Conservation (phyloP, 2,797 vertebrate species). For the Cephalopachus bancanus region DNA sequence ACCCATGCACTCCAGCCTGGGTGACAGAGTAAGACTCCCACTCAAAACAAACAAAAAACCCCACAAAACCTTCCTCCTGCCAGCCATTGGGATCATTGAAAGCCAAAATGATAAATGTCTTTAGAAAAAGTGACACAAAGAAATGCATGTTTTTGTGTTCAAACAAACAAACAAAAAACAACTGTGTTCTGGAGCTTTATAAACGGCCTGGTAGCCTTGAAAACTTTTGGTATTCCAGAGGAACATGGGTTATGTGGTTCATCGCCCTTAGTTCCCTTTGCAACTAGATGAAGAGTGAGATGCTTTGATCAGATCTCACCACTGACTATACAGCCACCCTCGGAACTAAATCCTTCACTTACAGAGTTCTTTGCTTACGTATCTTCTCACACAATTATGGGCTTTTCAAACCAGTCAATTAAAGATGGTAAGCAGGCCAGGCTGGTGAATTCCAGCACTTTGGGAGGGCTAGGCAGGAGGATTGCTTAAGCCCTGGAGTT, state of each 20-base stretch:
- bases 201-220: background rate
- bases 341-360: background rate
- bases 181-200: background rate
- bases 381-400: background rate
- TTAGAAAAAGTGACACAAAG: slow-evolving; percentile 5
- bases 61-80: background rate
- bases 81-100: background rate
- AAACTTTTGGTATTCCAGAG: background rate
- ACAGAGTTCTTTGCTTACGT: background rate
- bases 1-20: too few species aligned
- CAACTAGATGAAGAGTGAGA: background rate
- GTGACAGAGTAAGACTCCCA: too few species aligned
- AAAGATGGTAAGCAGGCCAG: background rate
- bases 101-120: background rate
- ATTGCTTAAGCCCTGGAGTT: too few species aligned
- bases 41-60: too few species aligned
- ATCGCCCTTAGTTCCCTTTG: background rate
- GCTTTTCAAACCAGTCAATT: background rate
- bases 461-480: too few species aligned
- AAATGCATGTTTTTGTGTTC: background rate
- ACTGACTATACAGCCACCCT: background rate
- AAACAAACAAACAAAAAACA: background rate
- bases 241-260: background rate
- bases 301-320: background rate
- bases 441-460: too few species aligned